Conservation (phyloP, 2,797 vertebrate genomes). For the Poecile montanus region DNA sequence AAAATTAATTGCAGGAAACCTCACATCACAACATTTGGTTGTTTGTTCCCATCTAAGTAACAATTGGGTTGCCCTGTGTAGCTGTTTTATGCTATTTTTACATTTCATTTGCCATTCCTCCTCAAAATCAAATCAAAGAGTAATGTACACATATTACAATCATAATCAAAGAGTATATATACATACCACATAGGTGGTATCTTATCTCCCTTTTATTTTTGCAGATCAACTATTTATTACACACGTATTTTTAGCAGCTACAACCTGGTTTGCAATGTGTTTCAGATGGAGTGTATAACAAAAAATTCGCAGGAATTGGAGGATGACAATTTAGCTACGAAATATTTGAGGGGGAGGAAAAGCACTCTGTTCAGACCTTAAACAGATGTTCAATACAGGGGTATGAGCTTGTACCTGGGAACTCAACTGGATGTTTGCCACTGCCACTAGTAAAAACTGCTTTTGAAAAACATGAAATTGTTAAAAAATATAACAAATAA, state of each 20-base stretch:
- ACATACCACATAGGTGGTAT: slow-evolving; percentile 1
- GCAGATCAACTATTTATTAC: slow-evolving; percentile 45
- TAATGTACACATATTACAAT: no score
- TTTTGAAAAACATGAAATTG: neutral
- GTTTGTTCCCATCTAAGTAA: neutral
- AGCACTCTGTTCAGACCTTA: neutral
- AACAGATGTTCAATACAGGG: slow-evolving; percentile 41
- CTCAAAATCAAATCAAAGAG: slow-evolving; percentile 1
- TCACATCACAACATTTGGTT: slow-evolving; percentile 14
- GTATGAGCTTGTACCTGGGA: neutral
- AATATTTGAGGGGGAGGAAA: slow-evolving; percentile 6
- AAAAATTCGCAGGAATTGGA: slow-evolving; percentile 27
- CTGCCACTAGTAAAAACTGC: neutral
- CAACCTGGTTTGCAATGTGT: slow-evolving; percentile 44
- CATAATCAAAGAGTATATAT: slow-evolving; percentile 13
- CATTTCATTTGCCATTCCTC: slow-evolving; percentile 20
- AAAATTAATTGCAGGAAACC: slow-evolving; percentile 25
- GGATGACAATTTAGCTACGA: slow-evolving; percentile 15
- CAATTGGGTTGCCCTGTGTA: neutral
- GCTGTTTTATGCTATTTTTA: slow-evolving; percentile 47
- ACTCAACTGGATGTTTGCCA: slow-evolving; percentile 29
- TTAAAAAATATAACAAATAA: slow-evolving; percentile 6
- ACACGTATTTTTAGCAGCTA: slow-evolving; percentile 57
- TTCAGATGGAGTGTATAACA: slow-evolving; percentile 25
- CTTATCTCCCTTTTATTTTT: slow-evolving; percentile 48